A percentile compares a stretch with the other conserved stretches of the same genome.
phyloP scores from a whole-genome alignment of 1,140 invertebrate species.

The Drosophila punjabiensis region DNA sequence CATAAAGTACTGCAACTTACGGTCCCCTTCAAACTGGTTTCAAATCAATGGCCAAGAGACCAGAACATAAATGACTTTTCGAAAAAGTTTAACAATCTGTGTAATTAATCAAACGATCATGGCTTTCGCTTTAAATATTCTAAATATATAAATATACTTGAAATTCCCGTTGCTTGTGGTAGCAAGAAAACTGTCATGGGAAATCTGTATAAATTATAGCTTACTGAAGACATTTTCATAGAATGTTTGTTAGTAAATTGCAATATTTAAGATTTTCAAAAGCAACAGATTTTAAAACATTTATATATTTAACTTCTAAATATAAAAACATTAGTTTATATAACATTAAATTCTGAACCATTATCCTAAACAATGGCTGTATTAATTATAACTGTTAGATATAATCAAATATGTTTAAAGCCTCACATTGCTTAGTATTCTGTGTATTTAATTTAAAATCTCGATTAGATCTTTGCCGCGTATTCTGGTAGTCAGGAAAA shows the following conservation, averaged over 20 bases:
- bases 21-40: slow-evolving; percentile 43
- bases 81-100: slow-evolving; percentile 14
- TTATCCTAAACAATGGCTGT: no score
- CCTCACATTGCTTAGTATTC: not conserved
- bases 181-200: not conserved
- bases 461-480: slow-evolving; percentile 25
- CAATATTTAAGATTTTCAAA: no score
- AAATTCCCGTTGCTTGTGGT: slow-evolving; percentile 7
- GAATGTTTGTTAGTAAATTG: not conserved
- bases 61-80: slow-evolving; percentile 17
- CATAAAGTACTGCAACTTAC: slow-evolving; percentile 58
- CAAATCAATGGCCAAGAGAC: slow-evolving; percentile 6
- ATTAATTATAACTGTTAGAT: no score
- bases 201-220: not conserved
- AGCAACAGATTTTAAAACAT: no score
- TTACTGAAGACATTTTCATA: not conserved
- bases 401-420: not conserved
- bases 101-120: slow-evolving; percentile 37
- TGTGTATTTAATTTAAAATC: slow-evolving; percentile 9
- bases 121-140: slow-evolving; percentile 22
- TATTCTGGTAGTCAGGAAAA: slow-evolving; percentile 31
- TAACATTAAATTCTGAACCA: no score
- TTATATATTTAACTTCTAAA: no score
- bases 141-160: slow-evolving; percentile 11
- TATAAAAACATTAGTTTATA: no score